Conservation (phyloP, 1,140 invertebrate genomes). For the Heliconius hewitsoni region DNA sequence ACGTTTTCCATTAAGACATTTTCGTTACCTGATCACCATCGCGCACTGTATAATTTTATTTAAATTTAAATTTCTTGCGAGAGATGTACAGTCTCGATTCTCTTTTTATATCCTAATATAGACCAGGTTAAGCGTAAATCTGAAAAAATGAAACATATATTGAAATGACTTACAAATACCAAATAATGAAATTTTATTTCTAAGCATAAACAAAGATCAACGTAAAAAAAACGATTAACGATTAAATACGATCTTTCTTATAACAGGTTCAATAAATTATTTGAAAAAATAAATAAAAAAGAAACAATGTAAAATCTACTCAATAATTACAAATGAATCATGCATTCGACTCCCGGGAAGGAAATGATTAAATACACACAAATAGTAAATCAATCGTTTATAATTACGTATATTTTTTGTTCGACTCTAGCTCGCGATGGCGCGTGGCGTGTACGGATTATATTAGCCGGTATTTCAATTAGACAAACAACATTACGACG, state of each 20-base stretch:
- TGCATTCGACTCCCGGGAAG: constrained; percentile 30
- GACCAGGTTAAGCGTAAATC: too few species aligned
- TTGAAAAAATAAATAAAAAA: background rate
- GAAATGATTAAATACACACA: constrained; percentile 17
- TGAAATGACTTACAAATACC: too few species aligned
- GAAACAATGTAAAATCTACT: background rate
- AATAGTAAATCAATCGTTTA: background rate
- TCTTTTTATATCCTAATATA: too few species aligned
- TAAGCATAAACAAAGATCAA: background rate
- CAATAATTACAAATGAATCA: constrained; percentile 12
- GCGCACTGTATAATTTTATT: too few species aligned
- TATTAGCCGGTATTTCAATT: constrained; percentile 5
- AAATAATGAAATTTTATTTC: background rate
- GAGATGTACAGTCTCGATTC: too few species aligned
- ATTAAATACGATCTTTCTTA: background rate
- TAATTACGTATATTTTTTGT: constrained; percentile 14
- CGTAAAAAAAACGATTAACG: background rate
- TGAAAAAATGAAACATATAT: too few species aligned
- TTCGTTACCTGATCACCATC: background rate
- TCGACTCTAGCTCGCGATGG: background rate
- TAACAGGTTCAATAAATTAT: background rate
- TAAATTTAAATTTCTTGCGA: too few species aligned
- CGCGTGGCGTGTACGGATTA: constrained; percentile 11
- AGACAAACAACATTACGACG: constrained; percentile 14
- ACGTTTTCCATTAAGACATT: too few species aligned